Conservation (phyloP, 2,888 invertebrate species). For the Macrophya alboannulata region DNA sequence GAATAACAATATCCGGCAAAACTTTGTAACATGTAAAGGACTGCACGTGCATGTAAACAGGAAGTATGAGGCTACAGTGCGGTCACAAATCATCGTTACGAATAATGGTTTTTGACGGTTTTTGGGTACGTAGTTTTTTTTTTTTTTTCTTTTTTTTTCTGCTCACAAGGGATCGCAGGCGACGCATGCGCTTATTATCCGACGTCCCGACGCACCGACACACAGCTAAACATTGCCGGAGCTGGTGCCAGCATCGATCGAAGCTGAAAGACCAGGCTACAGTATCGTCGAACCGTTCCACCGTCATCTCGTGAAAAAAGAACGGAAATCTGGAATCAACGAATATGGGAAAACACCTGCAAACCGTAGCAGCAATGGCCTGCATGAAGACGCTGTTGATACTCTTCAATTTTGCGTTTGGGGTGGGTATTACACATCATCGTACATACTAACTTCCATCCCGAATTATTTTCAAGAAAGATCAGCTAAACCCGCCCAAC, state of each 20-base stretch:
- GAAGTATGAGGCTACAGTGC: not conserved
- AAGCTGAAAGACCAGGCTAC: constrained; percentile 36
- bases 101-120: constrained; percentile 2
- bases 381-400: constrained; percentile 91
- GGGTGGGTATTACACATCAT: constrained; percentile 84
- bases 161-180: not conserved
- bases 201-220: constrained; percentile 21
- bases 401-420: constrained; percentile 90
- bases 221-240: constrained; percentile 8
- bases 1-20: not conserved
- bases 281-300: constrained; percentile 41
- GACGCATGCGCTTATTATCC: constrained; percentile 41
- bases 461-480: constrained; percentile 24
- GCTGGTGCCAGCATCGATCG: constrained; percentile 43
- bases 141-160: constrained; percentile 2
- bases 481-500: constrained; percentile 61
- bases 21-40: not conserved
- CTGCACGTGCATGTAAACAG: not conserved
- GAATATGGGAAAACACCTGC: constrained; percentile 87
- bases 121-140: constrained; percentile 15
- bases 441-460: not conserved
- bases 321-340: constrained; percentile 42
- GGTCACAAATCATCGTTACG: constrained; percentile 6
- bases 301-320: constrained; percentile 16
- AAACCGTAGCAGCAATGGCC: constrained; percentile 88